These are phyloP conservation scores for Miichthys miiuy DNA, from an alignment of 2,797 vertebrate genomes.

Conservation along the genomic window DNA sequence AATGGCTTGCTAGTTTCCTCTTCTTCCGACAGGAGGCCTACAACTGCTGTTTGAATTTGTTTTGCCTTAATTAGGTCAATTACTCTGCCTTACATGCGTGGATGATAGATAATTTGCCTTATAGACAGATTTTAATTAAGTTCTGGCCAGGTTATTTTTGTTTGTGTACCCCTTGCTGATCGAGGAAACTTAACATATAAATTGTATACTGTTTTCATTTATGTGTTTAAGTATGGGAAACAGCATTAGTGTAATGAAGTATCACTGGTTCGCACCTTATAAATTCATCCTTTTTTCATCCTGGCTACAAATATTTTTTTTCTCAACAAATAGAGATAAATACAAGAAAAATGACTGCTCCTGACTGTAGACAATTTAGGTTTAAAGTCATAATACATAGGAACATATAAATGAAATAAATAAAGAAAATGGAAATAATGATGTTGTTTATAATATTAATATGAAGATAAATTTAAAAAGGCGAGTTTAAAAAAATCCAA, in stretches of 20 bases:
- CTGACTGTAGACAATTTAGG: background rate
- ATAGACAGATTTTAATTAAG: slow-evolving; percentile 3
- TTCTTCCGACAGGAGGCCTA: background rate
- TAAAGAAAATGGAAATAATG: slow-evolving; percentile 7
- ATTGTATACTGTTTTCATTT: background rate
- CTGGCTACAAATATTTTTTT: background rate
- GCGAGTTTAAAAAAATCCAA: slow-evolving; percentile 43
- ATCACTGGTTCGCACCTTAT: background rate
- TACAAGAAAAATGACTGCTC: background rate
- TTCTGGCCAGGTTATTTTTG: slow-evolving; percentile 5
- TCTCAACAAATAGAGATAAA: slow-evolving; percentile 1
- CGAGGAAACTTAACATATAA: background rate
- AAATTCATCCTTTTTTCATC: background rate
- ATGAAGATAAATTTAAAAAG: slow-evolving; percentile 26
- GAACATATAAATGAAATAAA: slow-evolving; percentile 2
- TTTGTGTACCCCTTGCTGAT: background rate
- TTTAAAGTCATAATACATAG: background rate
- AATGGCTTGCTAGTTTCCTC: background rate
- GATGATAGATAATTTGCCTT: background rate
- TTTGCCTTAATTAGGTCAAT: slow-evolving; percentile 1
- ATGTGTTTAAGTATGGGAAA: slow-evolving; percentile 8
- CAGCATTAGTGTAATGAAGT: slow-evolving; percentile 9
- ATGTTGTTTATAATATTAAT: slow-evolving; percentile 16
- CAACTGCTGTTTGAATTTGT: background rate
- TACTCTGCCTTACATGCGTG: background rate